Evolutionary conservation across 2,797 vertebrate genomes (phyloP).

Genomic region (Phyllotis vaccarum): DNA sequence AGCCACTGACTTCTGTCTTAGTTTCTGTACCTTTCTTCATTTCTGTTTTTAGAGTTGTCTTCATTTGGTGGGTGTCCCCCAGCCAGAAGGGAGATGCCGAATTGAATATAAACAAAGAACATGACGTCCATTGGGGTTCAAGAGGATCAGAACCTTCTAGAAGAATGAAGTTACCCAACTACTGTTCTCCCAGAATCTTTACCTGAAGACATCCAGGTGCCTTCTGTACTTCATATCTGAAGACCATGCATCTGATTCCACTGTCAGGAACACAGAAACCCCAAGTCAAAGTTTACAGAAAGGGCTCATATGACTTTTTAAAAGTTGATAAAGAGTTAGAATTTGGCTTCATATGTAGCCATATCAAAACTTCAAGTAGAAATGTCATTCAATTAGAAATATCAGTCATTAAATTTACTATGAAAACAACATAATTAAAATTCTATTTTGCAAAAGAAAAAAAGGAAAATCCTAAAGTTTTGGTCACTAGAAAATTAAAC

Average conservation of each 20-base stretch:
- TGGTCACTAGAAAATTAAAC: background rate
- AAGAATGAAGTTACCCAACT: background rate
- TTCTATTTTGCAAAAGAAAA: conserved; percentile 35
- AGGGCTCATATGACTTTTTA: conserved; percentile 1
- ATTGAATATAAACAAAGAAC: conserved; percentile 86
- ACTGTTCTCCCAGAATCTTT: background rate
- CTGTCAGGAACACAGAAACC: background rate
- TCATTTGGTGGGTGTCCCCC: conserved; percentile 91
- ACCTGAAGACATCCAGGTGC: background rate
- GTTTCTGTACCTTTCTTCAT: conserved; percentile 21
- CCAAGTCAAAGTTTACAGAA: background rate
- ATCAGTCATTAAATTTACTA: background rate
- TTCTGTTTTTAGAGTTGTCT: conserved; percentile 88
- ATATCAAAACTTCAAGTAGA: conserved; percentile 32
- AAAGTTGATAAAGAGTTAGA: conserved; percentile 19
- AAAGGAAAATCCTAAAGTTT: background rate
- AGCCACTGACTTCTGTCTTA: background rate
- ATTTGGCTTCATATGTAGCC: conserved; percentile 19
- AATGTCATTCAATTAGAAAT: conserved; percentile 40
- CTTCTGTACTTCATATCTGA: background rate
- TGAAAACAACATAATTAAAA: conserved; percentile 24
- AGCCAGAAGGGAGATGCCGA: conserved; percentile 87
- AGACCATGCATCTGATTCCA: background rate
- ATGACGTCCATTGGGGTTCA: conserved; percentile 60
- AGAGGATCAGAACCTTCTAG: background rate